Percentiles rank a stretch among this genome's conserved stretches.
These are phyloP conservation scores for Ectropis grisescens DNA, from an alignment of 1,140 invertebrate genomes.

Conservation along the genomic window DNA sequence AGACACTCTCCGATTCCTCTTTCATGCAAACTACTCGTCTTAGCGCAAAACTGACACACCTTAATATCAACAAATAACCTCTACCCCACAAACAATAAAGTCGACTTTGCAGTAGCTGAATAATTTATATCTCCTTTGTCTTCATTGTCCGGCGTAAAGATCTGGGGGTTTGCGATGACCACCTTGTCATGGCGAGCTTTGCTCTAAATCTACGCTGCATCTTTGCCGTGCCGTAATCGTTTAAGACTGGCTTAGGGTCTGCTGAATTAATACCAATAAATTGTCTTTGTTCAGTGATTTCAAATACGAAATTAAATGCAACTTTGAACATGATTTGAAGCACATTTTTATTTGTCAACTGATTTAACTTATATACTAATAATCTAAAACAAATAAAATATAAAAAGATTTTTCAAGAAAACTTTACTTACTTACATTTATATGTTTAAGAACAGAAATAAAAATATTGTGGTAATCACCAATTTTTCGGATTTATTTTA, in stretches of 20 bases:
- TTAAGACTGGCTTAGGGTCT: conserved; percentile 43
- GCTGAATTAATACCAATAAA: conserved; percentile 57
- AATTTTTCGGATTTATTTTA: too few species aligned
- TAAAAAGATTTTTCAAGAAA: too few species aligned
- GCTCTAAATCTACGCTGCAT: conserved; percentile 56
- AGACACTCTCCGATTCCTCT: conserved; percentile 56
- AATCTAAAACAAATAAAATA: too few species aligned
- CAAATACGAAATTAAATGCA: too few species aligned
- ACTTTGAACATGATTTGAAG: too few species aligned
- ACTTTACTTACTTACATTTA: too few species aligned
- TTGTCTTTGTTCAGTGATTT: conserved; percentile 21
- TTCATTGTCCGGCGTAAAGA: conserved; percentile 51
- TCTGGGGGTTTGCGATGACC: conserved; percentile 59
- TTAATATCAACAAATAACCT: conserved; percentile 58
- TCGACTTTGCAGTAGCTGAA: conserved; percentile 53
- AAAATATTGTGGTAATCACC: too few species aligned
- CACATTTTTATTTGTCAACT: too few species aligned
- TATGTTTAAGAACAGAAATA: too few species aligned
- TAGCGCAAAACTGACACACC: conserved; percentile 53
- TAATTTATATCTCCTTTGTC: conserved; percentile 63
- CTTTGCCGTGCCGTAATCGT: conserved; percentile 52
- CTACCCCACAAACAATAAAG: conserved; percentile 45
- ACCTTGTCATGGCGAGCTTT: conserved; percentile 60
- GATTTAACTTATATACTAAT: too few species aligned
- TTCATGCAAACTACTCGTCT: conserved; percentile 61